Evolutionary conservation across 2,888 invertebrate genomes (phyloP).

Genomic region (Acanthococcus lagerstroemiae): DNA sequence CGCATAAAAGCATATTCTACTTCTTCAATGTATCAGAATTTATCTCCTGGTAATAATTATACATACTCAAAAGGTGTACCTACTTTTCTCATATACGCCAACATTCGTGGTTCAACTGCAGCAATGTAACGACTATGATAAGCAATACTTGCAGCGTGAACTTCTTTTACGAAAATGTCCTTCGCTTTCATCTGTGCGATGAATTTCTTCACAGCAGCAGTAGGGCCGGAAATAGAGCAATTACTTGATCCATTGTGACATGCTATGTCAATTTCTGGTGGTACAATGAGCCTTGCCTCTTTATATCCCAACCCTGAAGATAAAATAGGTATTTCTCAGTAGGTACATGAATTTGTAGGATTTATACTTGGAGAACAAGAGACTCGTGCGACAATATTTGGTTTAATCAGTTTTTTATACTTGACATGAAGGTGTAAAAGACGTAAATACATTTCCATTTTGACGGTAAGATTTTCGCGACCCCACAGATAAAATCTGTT

Average conservation of each 20-base stretch:
- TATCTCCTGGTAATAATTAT: too few species aligned
- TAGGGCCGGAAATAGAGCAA: constrained; percentile 82
- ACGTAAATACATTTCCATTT: too few species aligned
- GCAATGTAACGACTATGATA: constrained; percentile 76
- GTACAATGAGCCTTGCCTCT: constrained; percentile 53
- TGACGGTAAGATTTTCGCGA: too few species aligned
- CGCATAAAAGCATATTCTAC: too few species aligned
- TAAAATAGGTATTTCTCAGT: background rate
- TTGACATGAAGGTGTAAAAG: too few species aligned
- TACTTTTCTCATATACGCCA: too few species aligned
- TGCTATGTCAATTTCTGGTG: constrained; percentile 68
- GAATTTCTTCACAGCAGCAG: constrained; percentile 55
- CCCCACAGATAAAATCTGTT: too few species aligned
- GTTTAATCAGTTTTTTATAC: too few species aligned
- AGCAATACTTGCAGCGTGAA: constrained; percentile 76
- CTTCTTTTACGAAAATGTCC: constrained; percentile 69
- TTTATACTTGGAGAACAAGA: background rate
- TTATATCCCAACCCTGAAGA: constrained; percentile 42
- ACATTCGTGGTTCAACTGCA: too few species aligned
- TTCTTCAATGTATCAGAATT: too few species aligned
- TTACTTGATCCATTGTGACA: constrained; percentile 77
- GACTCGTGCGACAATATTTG: too few species aligned
- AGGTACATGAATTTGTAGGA: background rate
- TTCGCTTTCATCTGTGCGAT: constrained; percentile 54
- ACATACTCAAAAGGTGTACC: too few species aligned